Percentiles rank a stretch among this genome's conserved stretches.
phyloP scores from a whole-genome alignment of 2,888 invertebrate species.

The Altica lythri region DNA sequence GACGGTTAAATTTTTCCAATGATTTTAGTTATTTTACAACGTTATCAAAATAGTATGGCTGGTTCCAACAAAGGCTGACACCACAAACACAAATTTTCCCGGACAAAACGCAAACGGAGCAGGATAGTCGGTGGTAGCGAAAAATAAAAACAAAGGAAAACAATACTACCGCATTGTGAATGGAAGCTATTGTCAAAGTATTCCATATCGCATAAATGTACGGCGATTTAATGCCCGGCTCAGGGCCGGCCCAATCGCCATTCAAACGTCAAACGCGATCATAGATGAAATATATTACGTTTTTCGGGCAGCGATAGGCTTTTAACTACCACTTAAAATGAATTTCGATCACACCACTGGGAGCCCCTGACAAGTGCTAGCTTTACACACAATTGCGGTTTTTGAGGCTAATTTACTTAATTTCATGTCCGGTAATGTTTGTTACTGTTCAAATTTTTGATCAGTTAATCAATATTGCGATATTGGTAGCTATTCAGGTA shows the following conservation, averaged over 20 bases:
- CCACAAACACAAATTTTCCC: conserved; percentile 30
- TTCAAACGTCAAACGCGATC: conserved; percentile 41
- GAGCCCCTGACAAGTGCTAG: conserved; percentile 18
- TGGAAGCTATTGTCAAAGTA: conserved; percentile 36
- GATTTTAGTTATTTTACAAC: too few relatives aligned
- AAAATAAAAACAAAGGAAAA: conserved; percentile 30
- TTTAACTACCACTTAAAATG: conserved; percentile 31
- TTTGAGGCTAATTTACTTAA: conserved; percentile 9
- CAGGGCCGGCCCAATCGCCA: conserved; percentile 34
- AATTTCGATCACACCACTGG: conserved; percentile 25
- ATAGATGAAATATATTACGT: conserved; percentile 39
- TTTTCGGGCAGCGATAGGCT: conserved; percentile 33
- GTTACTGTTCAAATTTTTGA: conserved; percentile 8
- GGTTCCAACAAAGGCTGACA: conserved; percentile 25
- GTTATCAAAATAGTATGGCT: conserved; percentile 26
- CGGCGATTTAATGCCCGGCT: conserved; percentile 33
- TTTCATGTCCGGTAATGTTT: conserved; percentile 4
- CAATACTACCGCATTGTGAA: conserved; percentile 35
- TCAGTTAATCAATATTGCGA: too few relatives aligned
- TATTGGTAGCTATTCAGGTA: too few relatives aligned
- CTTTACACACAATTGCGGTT: conserved; percentile 16
- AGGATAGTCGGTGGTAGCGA: conserved; percentile 20
- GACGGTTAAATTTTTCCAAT: too few relatives aligned
- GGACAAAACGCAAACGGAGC: conserved; percentile 30
- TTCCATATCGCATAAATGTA: conserved; percentile 37